Evolutionary conservation across 2,888 invertebrate genomes (phyloP).

Genomic region (Tortricodes alternella): DNA sequence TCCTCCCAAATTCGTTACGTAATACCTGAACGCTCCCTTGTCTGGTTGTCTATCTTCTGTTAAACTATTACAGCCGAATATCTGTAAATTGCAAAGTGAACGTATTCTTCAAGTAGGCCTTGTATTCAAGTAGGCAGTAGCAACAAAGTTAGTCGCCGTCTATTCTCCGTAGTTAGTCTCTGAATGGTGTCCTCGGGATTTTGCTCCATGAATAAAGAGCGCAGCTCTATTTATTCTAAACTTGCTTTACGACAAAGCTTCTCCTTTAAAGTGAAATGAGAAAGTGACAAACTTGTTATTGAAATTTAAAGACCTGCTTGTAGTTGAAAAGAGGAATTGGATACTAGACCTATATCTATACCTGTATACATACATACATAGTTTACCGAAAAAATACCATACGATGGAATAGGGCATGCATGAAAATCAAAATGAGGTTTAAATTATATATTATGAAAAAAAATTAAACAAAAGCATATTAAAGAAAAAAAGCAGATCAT

Average conservation of each 20-base stretch:
- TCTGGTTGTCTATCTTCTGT: too few relatives aligned
- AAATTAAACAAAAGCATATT: too few relatives aligned
- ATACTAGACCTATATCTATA: not conserved
- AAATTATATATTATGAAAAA: too few relatives aligned
- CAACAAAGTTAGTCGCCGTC: slow-evolving; percentile 32
- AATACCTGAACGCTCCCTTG: too few relatives aligned
- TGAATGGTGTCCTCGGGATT: slow-evolving; percentile 44
- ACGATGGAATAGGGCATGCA: too few relatives aligned
- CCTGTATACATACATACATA: not conserved
- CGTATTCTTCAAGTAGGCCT: too few relatives aligned
- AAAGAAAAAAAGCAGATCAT: too few relatives aligned
- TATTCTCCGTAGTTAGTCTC: slow-evolving; percentile 43
- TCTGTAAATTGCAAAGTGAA: too few relatives aligned
- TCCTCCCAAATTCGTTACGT: too few relatives aligned
- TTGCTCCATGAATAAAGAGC: slow-evolving; percentile 40
- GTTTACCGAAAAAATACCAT: too few relatives aligned
- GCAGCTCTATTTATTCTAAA: slow-evolving; percentile 41
- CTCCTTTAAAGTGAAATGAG: slow-evolving; percentile 43
- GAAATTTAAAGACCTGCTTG: slow-evolving; percentile 24
- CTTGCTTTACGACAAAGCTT: slow-evolving; percentile 43
- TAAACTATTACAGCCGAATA: too few relatives aligned
- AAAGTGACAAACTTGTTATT: slow-evolving; percentile 36
- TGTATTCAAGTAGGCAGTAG: not conserved
- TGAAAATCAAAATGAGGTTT: too few relatives aligned
- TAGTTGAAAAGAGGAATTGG: not conserved